Evolutionary conservation across 2,113 vertebrate genomes (phyloP).

Genomic region (Plectropomus leopardus): DNA sequence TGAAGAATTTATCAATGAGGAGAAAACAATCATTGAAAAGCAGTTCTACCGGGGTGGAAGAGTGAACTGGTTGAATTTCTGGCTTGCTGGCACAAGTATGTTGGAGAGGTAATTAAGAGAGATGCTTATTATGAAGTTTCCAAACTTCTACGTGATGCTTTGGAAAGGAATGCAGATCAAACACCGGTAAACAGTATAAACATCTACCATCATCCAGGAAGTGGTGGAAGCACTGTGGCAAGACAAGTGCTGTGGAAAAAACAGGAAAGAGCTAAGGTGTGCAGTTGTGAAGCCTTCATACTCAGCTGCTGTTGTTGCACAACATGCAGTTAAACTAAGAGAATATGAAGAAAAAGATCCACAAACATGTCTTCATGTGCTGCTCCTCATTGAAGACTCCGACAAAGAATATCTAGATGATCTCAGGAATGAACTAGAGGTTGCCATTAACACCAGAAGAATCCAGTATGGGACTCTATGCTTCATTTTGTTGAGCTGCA

Average conservation of each 20-base stretch:
- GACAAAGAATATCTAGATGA: conserved; percentile 87
- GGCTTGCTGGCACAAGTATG: conserved; percentile 83
- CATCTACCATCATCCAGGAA: conserved; percentile 90
- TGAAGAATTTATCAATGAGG: conserved; percentile 61
- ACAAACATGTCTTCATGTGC: conserved; percentile 83
- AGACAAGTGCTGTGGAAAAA: conserved; percentile 89
- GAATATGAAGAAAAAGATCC: conserved; percentile 86
- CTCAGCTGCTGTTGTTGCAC: conserved; percentile 69
- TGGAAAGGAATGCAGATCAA: conserved; percentile 57
- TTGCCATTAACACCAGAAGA: conserved; percentile 76
- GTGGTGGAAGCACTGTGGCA: conserved; percentile 90
- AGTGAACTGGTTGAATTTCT: conserved; percentile 88
- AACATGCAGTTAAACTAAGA: conserved; percentile 84
- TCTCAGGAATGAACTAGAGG: conserved; percentile 79
- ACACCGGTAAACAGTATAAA: conserved; percentile 81
- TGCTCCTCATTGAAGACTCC: conserved; percentile 87
- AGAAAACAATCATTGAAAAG: conserved; percentile 79
- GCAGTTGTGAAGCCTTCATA: conserved; percentile 84
- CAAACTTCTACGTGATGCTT: conserved; percentile 67
- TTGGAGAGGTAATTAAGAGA: conserved; percentile 86
- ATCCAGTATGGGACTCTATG: conserved; percentile 74
- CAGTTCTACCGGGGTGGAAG: conserved; percentile 87
- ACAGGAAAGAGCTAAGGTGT: conserved; percentile 84
- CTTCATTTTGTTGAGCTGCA: conserved; percentile 88
- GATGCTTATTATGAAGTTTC: conserved; percentile 81